These are phyloP conservation scores for Coreoperca whiteheadi DNA, from an alignment of 2,113 vertebrate genomes.

Conservation along the genomic window DNA sequence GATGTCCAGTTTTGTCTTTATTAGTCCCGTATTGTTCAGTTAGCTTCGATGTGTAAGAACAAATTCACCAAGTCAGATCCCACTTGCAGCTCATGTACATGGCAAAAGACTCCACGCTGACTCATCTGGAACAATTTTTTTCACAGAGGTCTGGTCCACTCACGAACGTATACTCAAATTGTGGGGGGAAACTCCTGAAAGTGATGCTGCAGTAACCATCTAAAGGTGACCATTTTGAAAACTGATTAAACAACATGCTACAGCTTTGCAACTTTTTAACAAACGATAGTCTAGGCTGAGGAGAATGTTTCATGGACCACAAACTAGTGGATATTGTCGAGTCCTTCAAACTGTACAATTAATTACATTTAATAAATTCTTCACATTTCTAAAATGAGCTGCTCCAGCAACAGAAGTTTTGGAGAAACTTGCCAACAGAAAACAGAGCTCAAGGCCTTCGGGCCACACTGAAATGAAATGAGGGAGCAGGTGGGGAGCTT, in stretches of 20 bases:
- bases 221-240: background rate
- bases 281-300: background rate
- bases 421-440: slow-evolving; percentile 11
- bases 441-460: slow-evolving; percentile 15
- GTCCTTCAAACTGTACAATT: slow-evolving; percentile 3
- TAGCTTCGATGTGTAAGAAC: background rate
- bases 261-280: background rate
- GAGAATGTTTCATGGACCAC: background rate
- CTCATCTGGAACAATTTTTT: background rate
- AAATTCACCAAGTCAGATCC: background rate
- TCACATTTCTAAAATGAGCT: slow-evolving; percentile 1
- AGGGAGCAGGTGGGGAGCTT: slow-evolving; percentile 56
- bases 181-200: background rate
- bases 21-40: background rate
- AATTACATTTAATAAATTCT: background rate
- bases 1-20: background rate
- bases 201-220: background rate
- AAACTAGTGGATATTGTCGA: background rate
- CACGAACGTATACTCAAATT: background rate
- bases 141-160: background rate
- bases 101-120: background rate
- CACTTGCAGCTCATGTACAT: background rate
- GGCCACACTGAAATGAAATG: slow-evolving; percentile 33
- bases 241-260: background rate
- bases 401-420: slow-evolving; percentile 31